phyloP scores from a whole-genome alignment of 2,113 vertebrate genomes.

The Erythrolamprus reginae region DNA sequence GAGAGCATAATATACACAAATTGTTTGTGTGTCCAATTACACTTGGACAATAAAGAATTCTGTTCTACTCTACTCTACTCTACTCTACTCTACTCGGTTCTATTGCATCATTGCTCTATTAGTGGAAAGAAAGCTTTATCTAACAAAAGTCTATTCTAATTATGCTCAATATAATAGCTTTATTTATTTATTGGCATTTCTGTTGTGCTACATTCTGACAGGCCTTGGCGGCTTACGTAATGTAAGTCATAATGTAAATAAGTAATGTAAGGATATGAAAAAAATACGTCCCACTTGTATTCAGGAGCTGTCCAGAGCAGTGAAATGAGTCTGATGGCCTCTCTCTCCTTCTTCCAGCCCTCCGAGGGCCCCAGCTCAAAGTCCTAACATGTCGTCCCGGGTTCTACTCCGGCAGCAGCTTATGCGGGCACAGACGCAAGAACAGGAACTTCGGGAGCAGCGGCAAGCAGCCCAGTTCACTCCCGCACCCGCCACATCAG shows the following conservation, averaged over 20 bases:
- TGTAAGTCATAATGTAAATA: too few species aligned
- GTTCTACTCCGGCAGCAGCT: slow-evolving; percentile 84
- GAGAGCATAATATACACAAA: too few species aligned
- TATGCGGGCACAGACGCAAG: slow-evolving; percentile 85
- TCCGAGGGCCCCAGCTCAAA: slow-evolving; percentile 1
- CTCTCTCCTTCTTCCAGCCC: slow-evolving; percentile 12
- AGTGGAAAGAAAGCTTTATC: not conserved
- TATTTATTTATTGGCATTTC: not conserved
- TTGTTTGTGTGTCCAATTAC: too few species aligned
- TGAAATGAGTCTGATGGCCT: not conserved
- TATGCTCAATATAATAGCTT: not conserved
- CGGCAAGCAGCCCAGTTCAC: slow-evolving; percentile 71
- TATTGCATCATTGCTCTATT: not conserved
- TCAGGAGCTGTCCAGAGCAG: not conserved
- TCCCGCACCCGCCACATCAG: slow-evolving; percentile 60
- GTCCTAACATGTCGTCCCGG: slow-evolving; percentile 71
- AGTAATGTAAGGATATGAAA: not conserved
- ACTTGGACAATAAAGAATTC: too few species aligned
- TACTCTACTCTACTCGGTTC: not conserved
- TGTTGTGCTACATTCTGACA: not conserved
- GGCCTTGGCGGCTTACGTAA: not conserved
- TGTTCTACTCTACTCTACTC: too few species aligned
- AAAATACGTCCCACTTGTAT: not conserved
- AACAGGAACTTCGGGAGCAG: slow-evolving; percentile 82
- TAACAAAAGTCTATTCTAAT: not conserved